phyloP scores from a whole-genome alignment of 2,797 vertebrate genomes.

The Amniataba percoides region DNA sequence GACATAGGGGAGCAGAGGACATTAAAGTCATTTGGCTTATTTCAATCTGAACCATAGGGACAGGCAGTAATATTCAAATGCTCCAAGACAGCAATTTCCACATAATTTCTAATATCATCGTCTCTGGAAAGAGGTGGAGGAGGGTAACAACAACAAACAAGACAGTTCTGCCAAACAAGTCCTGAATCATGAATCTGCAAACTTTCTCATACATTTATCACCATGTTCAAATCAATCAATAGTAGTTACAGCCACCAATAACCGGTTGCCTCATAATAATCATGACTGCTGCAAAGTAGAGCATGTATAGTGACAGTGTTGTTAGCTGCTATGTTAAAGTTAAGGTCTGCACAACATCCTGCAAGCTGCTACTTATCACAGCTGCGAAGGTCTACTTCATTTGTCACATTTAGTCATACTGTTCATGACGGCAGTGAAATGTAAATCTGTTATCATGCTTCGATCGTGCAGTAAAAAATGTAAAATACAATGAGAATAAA shows the following conservation, averaged over 20 bases:
- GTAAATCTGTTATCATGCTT: too few species aligned
- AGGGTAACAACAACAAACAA: constrained; percentile 30
- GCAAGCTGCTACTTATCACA: not conserved
- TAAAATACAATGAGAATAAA: too few species aligned
- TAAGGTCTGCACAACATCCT: constrained; percentile 1
- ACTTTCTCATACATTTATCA: not conserved
- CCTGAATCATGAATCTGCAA: not conserved
- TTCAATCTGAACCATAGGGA: constrained; percentile 48
- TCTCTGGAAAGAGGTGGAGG: constrained; percentile 20
- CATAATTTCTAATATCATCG: constrained; percentile 36
- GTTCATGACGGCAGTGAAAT: too few species aligned
- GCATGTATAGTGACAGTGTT: not conserved
- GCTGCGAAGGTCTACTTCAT: not conserved
- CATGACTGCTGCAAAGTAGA: not conserved
- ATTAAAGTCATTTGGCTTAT: constrained; percentile 34
- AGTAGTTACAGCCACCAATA: not conserved
- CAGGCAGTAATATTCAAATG: constrained; percentile 42
- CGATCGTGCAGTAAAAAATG: too few species aligned
- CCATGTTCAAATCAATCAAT: not conserved
- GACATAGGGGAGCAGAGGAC: constrained; percentile 21
- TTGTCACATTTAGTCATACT: too few species aligned
- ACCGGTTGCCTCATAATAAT: constrained; percentile 8
- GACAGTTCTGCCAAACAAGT: constrained; percentile 11
- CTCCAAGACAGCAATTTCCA: constrained; percentile 42
- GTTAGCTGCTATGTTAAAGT: not conserved